Evolutionary conservation across 2,888 invertebrate genomes (phyloP).

Genomic region (Poecilobothrus nobilitatus): DNA sequence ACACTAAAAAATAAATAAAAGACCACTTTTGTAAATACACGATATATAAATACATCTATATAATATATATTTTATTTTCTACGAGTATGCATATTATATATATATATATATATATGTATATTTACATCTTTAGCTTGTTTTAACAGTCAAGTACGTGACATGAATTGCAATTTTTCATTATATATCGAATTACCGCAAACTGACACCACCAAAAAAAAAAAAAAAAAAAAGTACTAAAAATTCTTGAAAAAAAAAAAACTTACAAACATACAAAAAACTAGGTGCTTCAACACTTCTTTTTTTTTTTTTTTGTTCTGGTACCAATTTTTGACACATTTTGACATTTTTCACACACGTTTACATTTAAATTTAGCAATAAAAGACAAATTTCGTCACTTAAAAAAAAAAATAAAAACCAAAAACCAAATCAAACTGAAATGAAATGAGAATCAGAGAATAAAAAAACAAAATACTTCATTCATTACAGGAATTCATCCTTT

Average conservation of each 20-base stretch:
- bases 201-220: not conserved
- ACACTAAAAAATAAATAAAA: not conserved
- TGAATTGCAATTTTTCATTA: not conserved
- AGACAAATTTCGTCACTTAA: slow-evolving; percentile 6
- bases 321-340: not conserved
- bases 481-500: no score
- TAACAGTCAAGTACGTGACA: not conserved
- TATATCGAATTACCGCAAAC: not conserved
- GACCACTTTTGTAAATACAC: not conserved
- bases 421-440: not conserved
- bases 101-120: not conserved
- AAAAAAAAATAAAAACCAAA: not conserved
- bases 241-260: not conserved
- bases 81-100: no score
- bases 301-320: not conserved
- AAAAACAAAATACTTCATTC: no score
- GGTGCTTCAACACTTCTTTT: not conserved
- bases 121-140: not conserved
- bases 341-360: slow-evolving; percentile 6
- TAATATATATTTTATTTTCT: not conserved
- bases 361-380: slow-evolving; percentile 3
- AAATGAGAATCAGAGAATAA: no score
- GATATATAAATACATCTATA: not conserved
- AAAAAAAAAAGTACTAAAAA: not conserved
- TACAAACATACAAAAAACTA: not conserved